phyloP scores from a whole-genome alignment of 2,113 vertebrate species.

The Scomber scombrus region DNA sequence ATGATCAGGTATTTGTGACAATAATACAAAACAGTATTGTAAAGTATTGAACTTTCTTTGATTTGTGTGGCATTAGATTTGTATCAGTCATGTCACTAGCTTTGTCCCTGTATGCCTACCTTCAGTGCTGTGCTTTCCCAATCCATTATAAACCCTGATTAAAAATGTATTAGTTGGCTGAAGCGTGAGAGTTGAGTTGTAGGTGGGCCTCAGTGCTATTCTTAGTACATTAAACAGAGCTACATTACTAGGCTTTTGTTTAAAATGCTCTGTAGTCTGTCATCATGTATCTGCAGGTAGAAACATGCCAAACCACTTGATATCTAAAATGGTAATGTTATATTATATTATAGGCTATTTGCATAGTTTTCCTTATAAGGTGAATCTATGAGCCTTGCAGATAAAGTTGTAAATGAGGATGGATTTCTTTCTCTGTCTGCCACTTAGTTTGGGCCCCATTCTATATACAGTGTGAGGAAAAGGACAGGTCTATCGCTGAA shows the following conservation, averaged over 20 bases:
- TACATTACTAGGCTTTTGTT: neutral
- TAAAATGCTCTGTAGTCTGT: slow-evolving; percentile 5
- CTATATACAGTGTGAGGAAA: no score
- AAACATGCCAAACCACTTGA: neutral
- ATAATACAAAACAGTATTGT: no score
- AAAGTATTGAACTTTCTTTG: no score
- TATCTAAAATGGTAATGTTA: neutral
- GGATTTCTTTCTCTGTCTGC: no score
- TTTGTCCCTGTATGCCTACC: no score
- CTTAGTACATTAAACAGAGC: slow-evolving; percentile 18
- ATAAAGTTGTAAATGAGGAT: no score
- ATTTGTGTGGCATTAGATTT: neutral
- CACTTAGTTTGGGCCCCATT: no score
- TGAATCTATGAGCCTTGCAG: no score
- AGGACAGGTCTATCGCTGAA: no score
- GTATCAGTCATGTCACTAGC: neutral
- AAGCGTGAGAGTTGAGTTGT: neutral
- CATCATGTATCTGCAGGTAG: neutral
- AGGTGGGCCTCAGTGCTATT: slow-evolving; percentile 24
- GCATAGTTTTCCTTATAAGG: neutral
- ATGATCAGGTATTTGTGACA: no score
- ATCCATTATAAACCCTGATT: slow-evolving; percentile 4
- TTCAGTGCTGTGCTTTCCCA: neutral
- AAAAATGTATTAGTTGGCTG: slow-evolving; percentile 13
- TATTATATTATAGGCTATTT: neutral